Percentiles rank a stretch among this genome's conserved stretches.
Conservation (phyloP, 2,888 invertebrate species). For the Cerceris ruficornis region DNA sequence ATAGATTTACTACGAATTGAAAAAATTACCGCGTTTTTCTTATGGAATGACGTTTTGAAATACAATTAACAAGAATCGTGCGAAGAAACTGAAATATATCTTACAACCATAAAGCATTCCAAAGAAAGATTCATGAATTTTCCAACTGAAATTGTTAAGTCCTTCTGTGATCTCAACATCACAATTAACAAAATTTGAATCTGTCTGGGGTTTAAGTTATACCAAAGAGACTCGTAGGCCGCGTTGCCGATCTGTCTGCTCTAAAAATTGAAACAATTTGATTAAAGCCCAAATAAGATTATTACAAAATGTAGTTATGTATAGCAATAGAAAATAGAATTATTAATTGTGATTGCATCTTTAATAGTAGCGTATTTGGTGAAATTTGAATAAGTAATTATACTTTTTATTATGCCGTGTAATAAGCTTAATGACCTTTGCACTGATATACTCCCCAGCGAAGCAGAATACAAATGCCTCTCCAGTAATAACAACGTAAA, state of each 20-base stretch:
- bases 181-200: slow-evolving; percentile 39
- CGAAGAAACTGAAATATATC: slow-evolving; percentile 1
- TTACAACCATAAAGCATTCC: slow-evolving; percentile 45
- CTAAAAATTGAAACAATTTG: slow-evolving; percentile 22
- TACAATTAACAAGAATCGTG: no score
- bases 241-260: slow-evolving; percentile 39
- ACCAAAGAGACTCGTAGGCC: slow-evolving; percentile 58
- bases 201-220: slow-evolving; percentile 44
- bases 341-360: background rate
- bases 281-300: background rate
- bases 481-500: slow-evolving; percentile 27
- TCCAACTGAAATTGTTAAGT: slow-evolving; percentile 33
- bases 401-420: background rate
- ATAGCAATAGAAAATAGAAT: no score
- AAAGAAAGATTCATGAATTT: slow-evolving; percentile 42
- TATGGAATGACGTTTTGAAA: no score
- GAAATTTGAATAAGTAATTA: background rate
- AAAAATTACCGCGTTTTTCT: no score
- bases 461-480: slow-evolving; percentile 47
- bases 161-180: slow-evolving; percentile 47
- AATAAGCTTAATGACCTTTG: background rate
- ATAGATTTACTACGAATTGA: no score
- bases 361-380: background rate
- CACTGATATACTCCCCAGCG: slow-evolving; percentile 8
- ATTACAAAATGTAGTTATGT: background rate